Conservation (phyloP, 2,113 vertebrate species). For the Rhegmatorhina hoffmannsi region DNA sequence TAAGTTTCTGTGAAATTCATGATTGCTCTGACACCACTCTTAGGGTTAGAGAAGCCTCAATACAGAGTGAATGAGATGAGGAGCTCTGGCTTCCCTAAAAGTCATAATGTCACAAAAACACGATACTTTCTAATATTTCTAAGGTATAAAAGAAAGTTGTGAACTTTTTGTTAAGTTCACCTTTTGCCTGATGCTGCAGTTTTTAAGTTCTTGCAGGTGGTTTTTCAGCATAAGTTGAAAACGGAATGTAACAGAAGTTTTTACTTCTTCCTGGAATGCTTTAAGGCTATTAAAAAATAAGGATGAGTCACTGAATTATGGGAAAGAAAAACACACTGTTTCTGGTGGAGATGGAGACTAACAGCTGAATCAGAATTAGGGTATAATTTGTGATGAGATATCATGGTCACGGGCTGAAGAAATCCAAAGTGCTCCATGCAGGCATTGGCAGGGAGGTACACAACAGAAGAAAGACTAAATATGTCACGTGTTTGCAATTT, state of each 20-base stretch:
- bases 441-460: background rate
- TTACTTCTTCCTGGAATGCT: background rate
- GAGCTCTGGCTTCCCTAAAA: background rate
- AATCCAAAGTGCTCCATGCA: background rate
- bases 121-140: background rate
- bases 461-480: background rate
- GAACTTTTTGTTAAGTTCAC: background rate
- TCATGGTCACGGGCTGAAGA: background rate
- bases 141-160: background rate
- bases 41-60: background rate
- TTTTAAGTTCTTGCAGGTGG: background rate
- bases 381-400: background rate
- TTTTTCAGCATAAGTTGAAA: background rate
- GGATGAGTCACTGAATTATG: background rate
- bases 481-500: background rate
- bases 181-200: background rate
- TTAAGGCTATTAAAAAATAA: background rate
- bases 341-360: background rate
- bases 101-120: background rate
- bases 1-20: background rate
- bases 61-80: background rate
- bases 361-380: background rate
- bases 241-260: background rate
- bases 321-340: background rate
- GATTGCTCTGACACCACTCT: background rate